These are phyloP conservation scores for Heliconius sara DNA, from an alignment of 2,888 invertebrate species.

Conservation along the genomic window DNA sequence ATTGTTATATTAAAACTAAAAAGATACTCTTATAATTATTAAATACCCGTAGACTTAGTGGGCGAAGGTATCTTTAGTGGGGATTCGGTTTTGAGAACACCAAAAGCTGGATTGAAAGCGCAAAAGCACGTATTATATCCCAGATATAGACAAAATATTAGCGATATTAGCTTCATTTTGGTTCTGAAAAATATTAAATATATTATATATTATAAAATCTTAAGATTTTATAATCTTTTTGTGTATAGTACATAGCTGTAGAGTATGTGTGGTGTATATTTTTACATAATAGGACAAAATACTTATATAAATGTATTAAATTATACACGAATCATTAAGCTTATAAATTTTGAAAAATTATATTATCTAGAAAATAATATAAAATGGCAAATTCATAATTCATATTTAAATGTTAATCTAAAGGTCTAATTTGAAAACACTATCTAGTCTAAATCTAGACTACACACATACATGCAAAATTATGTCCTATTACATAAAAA, in stretches of 20 bases:
- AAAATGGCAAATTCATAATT: neutral
- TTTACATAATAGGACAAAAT: slow-evolving; percentile 34
- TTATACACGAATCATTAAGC: neutral
- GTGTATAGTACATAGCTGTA: slow-evolving; percentile 5
- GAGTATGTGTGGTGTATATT: slow-evolving; percentile 14
- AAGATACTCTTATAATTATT: neutral
- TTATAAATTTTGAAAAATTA: neutral
- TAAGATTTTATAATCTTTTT: neutral
- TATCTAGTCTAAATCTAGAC: slow-evolving; percentile 13
- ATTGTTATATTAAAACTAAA: neutral
- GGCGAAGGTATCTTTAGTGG: neutral
- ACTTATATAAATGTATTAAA: slow-evolving; percentile 2
- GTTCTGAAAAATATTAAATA: neutral
- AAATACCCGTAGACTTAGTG: slow-evolving; percentile 6
- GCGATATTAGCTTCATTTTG: slow-evolving; percentile 2
- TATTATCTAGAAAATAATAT: neutral
- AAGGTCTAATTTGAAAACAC: neutral
- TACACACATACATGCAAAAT: slow-evolving; percentile 26
- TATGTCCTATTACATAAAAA: slow-evolving; percentile 73
- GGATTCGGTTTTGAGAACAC: slow-evolving; percentile 21
- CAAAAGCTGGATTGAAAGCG: slow-evolving; percentile 30
- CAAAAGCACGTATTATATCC: slow-evolving; percentile 17
- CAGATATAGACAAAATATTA: slow-evolving; percentile 10
- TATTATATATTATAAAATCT: no score
- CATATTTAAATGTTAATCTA: neutral